A percentile compares a stretch with the other conserved stretches of the same genome.
Evolutionary conservation across 2,888 invertebrate species (phyloP).

Genomic region (Deroplatys truncata): DNA sequence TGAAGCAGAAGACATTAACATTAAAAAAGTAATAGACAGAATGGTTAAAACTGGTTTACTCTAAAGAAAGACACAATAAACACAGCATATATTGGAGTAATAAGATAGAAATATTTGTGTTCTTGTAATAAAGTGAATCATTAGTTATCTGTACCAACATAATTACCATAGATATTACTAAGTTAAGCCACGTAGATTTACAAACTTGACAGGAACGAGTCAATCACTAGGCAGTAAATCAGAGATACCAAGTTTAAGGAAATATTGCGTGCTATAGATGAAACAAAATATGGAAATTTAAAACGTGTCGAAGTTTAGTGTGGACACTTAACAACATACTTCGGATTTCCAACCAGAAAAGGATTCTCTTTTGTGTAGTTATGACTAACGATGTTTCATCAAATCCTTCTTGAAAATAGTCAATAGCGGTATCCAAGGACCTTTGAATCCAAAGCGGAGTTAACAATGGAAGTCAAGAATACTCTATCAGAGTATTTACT

Average conservation of each 20-base stretch:
- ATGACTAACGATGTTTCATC: neutral
- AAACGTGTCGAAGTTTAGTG: too few species aligned
- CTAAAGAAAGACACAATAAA: neutral
- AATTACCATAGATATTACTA: neutral
- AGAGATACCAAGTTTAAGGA: neutral
- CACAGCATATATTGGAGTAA: neutral
- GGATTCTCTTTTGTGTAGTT: too few species aligned
- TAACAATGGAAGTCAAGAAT: neutral
- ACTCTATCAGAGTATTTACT: neutral
- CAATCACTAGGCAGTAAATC: neutral
- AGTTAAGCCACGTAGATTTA: neutral
- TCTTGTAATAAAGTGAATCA: neutral
- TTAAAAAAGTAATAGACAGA: neutral
- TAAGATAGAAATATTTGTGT: neutral
- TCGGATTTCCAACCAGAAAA: too few species aligned
- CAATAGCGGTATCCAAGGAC: neutral
- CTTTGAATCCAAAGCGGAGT: neutral
- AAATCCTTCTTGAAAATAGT: neutral
- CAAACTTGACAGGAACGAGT: neutral
- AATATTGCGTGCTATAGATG: neutral
- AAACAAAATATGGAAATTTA: neutral
- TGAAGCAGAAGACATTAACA: neutral
- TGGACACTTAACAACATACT: too few species aligned
- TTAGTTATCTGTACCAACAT: neutral
- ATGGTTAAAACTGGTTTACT: neutral